These are phyloP conservation scores for Philhelius pedissequus DNA, from an alignment of 2,888 invertebrate genomes.

Conservation along the genomic window DNA sequence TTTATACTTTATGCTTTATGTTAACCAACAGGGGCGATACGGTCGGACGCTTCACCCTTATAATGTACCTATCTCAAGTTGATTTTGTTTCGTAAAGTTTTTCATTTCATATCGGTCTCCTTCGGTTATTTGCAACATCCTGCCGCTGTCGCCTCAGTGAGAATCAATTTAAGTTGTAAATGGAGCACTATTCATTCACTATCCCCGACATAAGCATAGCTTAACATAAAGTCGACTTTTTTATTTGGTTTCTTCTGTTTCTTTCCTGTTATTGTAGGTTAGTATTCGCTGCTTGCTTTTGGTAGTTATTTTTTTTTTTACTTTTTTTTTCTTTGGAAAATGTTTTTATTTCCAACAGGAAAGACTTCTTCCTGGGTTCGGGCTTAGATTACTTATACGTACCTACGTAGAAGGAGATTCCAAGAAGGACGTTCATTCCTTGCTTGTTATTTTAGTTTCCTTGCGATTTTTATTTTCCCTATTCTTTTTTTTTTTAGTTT, in stretches of 20 bases:
- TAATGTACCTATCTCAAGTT: conserved; percentile 43
- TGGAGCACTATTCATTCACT: conserved; percentile 11
- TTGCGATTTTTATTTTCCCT: conserved; percentile 13
- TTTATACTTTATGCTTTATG: background rate
- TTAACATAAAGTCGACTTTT: conserved; percentile 59
- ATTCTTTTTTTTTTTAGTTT: background rate
- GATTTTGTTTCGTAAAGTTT: conserved; percentile 12
- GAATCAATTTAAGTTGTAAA: background rate
- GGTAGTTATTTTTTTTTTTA: background rate
- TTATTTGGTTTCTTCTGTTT: conserved; percentile 16
- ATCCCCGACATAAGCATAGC: conserved; percentile 35
- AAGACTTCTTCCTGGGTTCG: conserved; percentile 42
- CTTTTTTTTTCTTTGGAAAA: background rate
- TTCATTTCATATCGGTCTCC: conserved; percentile 15
- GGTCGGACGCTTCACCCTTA: conserved; percentile 21
- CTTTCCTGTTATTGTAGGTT: conserved; percentile 40
- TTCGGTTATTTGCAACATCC: background rate
- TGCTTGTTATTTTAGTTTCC: conserved; percentile 51
- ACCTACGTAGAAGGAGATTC: conserved; percentile 28
- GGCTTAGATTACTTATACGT: background rate
- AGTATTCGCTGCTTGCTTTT: background rate
- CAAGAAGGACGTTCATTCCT: conserved; percentile 53
- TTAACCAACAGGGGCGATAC: background rate
- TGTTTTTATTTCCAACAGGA: conserved; percentile 34
- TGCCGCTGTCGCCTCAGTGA: no score